Conservation (phyloP, 2,113 vertebrate species). For the Pholis gunnellus region DNA sequence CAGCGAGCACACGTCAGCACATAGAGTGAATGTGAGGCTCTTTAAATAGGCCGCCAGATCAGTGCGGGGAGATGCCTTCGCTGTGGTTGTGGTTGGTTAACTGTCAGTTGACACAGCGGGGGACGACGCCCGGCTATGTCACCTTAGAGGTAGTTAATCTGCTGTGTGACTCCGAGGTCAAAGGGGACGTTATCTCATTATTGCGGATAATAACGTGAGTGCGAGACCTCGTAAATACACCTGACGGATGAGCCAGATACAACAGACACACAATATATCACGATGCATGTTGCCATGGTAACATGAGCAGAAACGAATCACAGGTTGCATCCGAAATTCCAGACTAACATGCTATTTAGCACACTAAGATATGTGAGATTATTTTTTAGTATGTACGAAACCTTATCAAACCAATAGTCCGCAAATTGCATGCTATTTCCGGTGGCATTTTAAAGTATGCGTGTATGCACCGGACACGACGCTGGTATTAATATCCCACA, state of each 20-base stretch:
- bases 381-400: no score
- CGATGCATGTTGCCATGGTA: neutral
- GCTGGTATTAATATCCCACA: no score
- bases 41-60: conserved; percentile 49
- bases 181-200: neutral
- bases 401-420: no score
- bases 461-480: no score
- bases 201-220: neutral
- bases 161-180: neutral
- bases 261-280: neutral
- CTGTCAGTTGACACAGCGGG: conserved; percentile 21
- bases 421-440: no score
- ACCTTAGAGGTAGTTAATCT: neutral
- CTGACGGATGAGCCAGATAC: conserved; percentile 26
- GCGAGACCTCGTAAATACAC: neutral
- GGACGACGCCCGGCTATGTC: neutral
- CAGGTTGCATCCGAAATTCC: no score
- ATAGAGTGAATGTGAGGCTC: conserved; percentile 14
- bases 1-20: conserved; percentile 33
- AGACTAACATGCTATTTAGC: no score
- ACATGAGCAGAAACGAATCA: conserved; percentile 35
- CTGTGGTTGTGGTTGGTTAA: conserved; percentile 29
- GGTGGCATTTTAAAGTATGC: no score
- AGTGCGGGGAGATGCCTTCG: conserved; percentile 48
- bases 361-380: no score